A percentile compares a stretch with the other conserved stretches of the same genome.
Conservation (phyloP, 1,140 invertebrate genomes). For the Lutraria rhynchaena region DNA sequence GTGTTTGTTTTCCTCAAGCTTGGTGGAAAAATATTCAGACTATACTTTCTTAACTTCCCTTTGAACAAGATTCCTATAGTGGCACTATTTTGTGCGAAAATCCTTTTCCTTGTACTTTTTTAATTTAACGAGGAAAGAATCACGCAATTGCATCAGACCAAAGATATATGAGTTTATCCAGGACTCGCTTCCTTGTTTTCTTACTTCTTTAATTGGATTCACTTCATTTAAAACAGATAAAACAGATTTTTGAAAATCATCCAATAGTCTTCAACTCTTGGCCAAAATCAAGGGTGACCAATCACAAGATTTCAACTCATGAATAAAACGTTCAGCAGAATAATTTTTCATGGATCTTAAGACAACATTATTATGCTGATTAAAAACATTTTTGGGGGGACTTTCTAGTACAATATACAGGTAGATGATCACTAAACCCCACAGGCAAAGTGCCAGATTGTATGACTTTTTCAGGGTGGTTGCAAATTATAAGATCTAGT, state of each 20-base stretch:
- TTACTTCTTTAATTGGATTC: constrained; percentile 16
- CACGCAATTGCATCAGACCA: constrained; percentile 14
- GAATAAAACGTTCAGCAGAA: constrained; percentile 23
- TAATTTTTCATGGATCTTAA: constrained; percentile 32
- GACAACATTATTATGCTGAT: constrained; percentile 21
- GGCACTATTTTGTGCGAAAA: background rate
- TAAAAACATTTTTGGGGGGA: background rate
- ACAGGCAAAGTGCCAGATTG: constrained; percentile 22
- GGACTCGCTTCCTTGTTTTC: constrained; percentile 24
- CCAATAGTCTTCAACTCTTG: constrained; percentile 12
- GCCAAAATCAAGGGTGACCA: constrained; percentile 26
- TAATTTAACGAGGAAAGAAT: constrained; percentile 15
- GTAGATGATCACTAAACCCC: constrained; percentile 29
- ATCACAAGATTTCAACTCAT: constrained; percentile 5
- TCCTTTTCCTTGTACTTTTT: constrained; percentile 4
- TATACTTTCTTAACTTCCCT: constrained; percentile 24
- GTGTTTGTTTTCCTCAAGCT: constrained; percentile 37
- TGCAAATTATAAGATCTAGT: constrained; percentile 27
- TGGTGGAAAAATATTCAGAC: constrained; percentile 19
- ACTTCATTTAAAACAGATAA: constrained; percentile 15
- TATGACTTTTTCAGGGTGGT: constrained; percentile 18
- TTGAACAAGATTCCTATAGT: constrained; percentile 31
- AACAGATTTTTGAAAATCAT: constrained; percentile 19
- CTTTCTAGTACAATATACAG: constrained; percentile 41
- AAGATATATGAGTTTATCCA: constrained; percentile 16